phyloP scores from a whole-genome alignment of 2,797 vertebrate genomes.

The Sebastes oblongus region DNA sequence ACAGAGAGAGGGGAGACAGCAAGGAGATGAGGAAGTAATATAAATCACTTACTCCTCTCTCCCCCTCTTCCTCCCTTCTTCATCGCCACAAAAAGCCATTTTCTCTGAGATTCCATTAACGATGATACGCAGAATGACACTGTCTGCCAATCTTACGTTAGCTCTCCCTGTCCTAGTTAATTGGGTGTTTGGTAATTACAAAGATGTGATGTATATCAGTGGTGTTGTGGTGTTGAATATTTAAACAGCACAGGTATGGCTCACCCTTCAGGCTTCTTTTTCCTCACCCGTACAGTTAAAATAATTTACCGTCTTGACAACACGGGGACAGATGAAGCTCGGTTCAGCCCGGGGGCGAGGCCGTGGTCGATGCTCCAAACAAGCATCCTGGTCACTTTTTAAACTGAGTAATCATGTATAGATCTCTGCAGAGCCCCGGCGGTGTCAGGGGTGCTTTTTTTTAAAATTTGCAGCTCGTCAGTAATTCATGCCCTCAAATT shows the following conservation, averaged over 20 bases:
- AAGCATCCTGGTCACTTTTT: slow-evolving; percentile 13
- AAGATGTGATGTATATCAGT: slow-evolving; percentile 53
- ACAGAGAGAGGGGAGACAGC: slow-evolving; percentile 28
- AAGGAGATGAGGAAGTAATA: slow-evolving; percentile 34
- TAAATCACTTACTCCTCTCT: slow-evolving; percentile 40
- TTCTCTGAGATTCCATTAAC: slow-evolving; percentile 48
- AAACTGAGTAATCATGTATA: neutral
- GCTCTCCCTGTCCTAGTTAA: slow-evolving; percentile 39
- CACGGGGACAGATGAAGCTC: slow-evolving; percentile 23
- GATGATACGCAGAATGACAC: slow-evolving; percentile 19
- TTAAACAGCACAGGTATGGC: slow-evolving; percentile 55
- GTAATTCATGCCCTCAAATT: neutral
- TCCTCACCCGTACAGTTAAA: slow-evolving; percentile 20
- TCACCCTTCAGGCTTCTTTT: slow-evolving; percentile 27
- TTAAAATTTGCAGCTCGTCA: neutral
- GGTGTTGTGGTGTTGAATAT: slow-evolving; percentile 57
- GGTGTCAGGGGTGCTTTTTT: neutral
- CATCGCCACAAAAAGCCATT: slow-evolving; percentile 38
- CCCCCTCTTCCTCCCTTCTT: neutral
- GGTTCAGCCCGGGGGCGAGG: slow-evolving; percentile 10
- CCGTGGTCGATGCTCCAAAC: slow-evolving; percentile 15
- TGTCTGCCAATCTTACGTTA: slow-evolving; percentile 42
- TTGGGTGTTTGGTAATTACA: slow-evolving; percentile 58
- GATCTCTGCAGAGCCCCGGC: neutral
- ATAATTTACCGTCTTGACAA: slow-evolving; percentile 42